phyloP scores from a whole-genome alignment of 2,888 invertebrate species.

The Agrotis puta region DNA sequence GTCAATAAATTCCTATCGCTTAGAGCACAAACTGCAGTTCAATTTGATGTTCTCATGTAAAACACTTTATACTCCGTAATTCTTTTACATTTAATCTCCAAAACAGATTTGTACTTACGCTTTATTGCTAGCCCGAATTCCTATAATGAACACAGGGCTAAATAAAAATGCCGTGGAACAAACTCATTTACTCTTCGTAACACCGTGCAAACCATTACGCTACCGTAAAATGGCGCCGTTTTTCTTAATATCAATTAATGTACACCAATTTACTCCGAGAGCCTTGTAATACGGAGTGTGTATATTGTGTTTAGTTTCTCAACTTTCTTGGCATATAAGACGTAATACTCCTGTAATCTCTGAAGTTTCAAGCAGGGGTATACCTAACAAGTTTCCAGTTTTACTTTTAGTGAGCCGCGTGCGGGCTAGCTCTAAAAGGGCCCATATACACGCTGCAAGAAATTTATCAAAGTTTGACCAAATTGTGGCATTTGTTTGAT shows the following conservation, averaged over 20 bases:
- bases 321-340: neutral
- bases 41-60: neutral
- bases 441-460: too few species aligned
- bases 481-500: too few species aligned
- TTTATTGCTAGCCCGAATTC: slow-evolving; percentile 22
- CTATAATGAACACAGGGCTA: slow-evolving; percentile 3
- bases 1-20: too few species aligned
- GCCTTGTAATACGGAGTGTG: neutral
- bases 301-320: slow-evolving; percentile 8
- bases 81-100: neutral
- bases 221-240: slow-evolving; percentile 46
- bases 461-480: too few species aligned
- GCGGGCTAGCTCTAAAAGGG: too few species aligned
- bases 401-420: too few species aligned
- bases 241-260: slow-evolving; percentile 57
- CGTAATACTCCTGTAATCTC: too few species aligned
- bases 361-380: too few species aligned
- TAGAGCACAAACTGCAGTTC: too few species aligned
- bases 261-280: slow-evolving; percentile 28
- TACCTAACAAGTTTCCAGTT: too few species aligned
- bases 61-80: neutral
- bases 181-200: slow-evolving; percentile 42
- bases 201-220: slow-evolving; percentile 40
- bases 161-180: slow-evolving; percentile 33
- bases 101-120: neutral